Conservation (phyloP, 2,113 vertebrate species). For the Circaetus gallicus region DNA sequence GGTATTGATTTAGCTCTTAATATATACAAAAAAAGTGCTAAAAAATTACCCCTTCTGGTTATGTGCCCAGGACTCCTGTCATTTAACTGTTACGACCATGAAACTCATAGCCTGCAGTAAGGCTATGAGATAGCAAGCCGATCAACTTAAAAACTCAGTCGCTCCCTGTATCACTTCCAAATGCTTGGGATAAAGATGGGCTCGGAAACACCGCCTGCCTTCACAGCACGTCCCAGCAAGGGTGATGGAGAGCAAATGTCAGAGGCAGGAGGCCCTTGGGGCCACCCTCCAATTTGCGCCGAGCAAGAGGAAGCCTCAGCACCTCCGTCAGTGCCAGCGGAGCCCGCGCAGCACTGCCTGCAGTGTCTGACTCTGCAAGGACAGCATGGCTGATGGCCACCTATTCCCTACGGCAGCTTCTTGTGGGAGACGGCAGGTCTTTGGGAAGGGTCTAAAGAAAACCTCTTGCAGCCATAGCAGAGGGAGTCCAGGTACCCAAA, state of each 20-base stretch:
- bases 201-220: not conserved
- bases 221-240: not conserved
- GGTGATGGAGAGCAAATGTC: not conserved
- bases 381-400: not conserved
- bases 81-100: not conserved
- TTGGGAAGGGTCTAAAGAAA: not conserved
- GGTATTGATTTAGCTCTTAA: not conserved
- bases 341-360: accelerated
- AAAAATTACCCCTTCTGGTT: not conserved
- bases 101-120: not conserved
- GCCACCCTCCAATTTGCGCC: not conserved
- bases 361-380: not conserved
- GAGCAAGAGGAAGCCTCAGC: not conserved
- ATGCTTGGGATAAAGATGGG: not conserved
- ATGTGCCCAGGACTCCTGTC: not conserved
- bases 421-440: not conserved
- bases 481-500: not conserved
- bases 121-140: not conserved
- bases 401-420: not conserved
- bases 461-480: not conserved
- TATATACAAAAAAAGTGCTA: not conserved
- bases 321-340: not conserved
- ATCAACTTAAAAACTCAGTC: not conserved
- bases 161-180: not conserved
- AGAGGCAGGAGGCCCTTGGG: not conserved